Evolutionary conservation across 2,797 vertebrate species (phyloP).

Genomic region (Diplodus puntazzo): DNA sequence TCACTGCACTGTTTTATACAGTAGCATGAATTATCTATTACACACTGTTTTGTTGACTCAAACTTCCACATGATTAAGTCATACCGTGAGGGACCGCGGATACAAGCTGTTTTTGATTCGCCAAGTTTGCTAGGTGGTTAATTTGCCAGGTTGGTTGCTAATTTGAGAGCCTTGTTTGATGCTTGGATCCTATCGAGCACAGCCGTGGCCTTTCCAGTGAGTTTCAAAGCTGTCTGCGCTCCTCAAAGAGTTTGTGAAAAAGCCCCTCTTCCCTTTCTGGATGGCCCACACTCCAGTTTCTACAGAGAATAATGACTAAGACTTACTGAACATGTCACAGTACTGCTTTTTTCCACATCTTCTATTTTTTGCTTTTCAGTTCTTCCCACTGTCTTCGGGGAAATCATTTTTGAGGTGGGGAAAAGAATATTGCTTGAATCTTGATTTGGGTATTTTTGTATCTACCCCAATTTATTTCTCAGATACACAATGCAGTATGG

Average conservation of each 20-base stretch:
- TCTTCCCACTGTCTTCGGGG: constrained; percentile 70
- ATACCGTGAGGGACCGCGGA: constrained; percentile 57
- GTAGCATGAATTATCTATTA: constrained; percentile 76
- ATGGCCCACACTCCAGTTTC: constrained; percentile 74
- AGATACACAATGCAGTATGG: constrained; percentile 5
- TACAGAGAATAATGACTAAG: constrained; percentile 74
- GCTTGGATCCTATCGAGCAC: constrained; percentile 57
- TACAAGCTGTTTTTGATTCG: constrained; percentile 71
- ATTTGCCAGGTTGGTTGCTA: constrained; percentile 75
- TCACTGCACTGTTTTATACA: constrained; percentile 54
- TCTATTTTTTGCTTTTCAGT: constrained; percentile 71
- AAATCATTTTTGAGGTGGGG: constrained; percentile 66
- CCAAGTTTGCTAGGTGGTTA: constrained; percentile 72
- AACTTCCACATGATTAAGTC: constrained; percentile 77
- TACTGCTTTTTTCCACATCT: constrained; percentile 28
- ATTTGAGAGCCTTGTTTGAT: constrained; percentile 81
- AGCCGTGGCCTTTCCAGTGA: constrained; percentile 60
- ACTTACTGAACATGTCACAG: constrained; percentile 66
- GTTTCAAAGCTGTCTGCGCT: constrained; percentile 70
- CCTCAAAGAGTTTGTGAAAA: constrained; percentile 71
- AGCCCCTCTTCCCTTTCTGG: constrained; percentile 53
- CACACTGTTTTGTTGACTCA: constrained; percentile 74
- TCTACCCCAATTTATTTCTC: constrained; percentile 52
- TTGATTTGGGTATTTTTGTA: constrained; percentile 54
- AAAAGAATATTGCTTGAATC: constrained; percentile 44